Evolutionary conservation across 2,888 invertebrate species (phyloP).

Genomic region (Caenorhabditis uteleia): DNA sequence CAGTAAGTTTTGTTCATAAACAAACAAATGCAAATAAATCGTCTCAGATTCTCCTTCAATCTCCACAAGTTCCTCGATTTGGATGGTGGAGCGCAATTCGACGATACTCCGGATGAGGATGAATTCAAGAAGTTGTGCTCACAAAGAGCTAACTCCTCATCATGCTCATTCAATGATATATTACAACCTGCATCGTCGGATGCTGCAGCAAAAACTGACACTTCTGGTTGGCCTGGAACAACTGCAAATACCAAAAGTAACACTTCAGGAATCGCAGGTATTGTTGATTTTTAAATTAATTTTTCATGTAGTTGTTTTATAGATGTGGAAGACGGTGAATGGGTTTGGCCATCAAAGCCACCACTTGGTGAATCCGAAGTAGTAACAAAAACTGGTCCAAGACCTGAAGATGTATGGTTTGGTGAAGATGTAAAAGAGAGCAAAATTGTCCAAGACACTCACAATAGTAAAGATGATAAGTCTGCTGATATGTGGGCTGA

Average conservation of each 20-base stretch:
- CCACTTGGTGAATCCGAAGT: conserved; percentile 26
- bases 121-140: conserved; percentile 37
- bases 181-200: neutral
- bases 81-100: conserved; percentile 9
- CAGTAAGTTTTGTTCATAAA: too few relatives aligned
- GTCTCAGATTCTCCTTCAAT: neutral
- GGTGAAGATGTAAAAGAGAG: conserved; percentile 1
- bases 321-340: conserved; percentile 16
- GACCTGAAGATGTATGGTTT: conserved; percentile 21
- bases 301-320: too few relatives aligned
- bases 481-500: conserved; percentile 34
- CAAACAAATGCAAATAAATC: neutral
- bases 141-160: conserved; percentile 28
- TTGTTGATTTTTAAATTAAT: too few relatives aligned
- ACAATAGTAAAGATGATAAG: conserved; percentile 7
- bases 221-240: conserved; percentile 24
- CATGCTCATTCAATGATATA: neutral
- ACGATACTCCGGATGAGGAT: conserved; percentile 33
- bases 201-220: neutral
- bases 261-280: neutral
- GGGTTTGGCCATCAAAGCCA: conserved; percentile 29
- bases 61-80: neutral
- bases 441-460: too few relatives aligned
- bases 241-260: neutral
- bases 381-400: conserved; percentile 13